Base-by-base conservation (phyloP, 2,113 vertebrate genomes). In the Uria lomvia region DNA sequence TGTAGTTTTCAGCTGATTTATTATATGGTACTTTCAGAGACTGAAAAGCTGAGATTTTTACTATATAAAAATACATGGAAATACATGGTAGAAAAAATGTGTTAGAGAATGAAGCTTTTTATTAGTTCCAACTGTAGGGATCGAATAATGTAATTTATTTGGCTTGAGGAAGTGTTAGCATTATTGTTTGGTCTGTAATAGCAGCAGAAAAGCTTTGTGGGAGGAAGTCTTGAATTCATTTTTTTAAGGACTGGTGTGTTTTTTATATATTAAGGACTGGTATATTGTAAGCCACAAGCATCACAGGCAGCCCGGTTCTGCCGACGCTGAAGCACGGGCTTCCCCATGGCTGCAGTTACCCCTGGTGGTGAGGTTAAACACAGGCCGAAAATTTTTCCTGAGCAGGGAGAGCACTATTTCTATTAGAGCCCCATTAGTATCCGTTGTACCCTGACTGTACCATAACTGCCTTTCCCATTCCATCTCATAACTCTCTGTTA, bases 401-500 rank as follows among this genome's bases (percentile, higher is more conserved):
- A 68, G 79, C 43, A 38, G 60, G 47, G 32, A 67, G 20, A 43
- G 29, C 16, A 8, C 47, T 59, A 2, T 77, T 92, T 88, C 75
- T 52, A 63, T 43, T 10, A 74, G 23, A 84, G 60, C 26, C 72
- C 72, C 42, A 3, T 68, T 60, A 92, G 58, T 52, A 52, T 58
- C 26, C 0, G 0, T 36, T 53, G 83, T 34, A 62, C 42, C 49
- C 84, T 82, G 86, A 12, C 43, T 91, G 73, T 78, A 18, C 38
- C 21, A 6, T 9, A 42, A 27, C 74, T 73, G 78, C 68, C 47
- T 86, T 67, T 93, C 26, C 87, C 38, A 12, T 59, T 77, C 50
- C 50, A 45, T 66, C 81, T 95, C 77, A 70, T 79, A 94, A 78
- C 70, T 91, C 88, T 66, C 38, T 74, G 70, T 89, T 91, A 85